Conservation (phyloP, 2,888 invertebrate species). For the Cheilosia impressa region DNA sequence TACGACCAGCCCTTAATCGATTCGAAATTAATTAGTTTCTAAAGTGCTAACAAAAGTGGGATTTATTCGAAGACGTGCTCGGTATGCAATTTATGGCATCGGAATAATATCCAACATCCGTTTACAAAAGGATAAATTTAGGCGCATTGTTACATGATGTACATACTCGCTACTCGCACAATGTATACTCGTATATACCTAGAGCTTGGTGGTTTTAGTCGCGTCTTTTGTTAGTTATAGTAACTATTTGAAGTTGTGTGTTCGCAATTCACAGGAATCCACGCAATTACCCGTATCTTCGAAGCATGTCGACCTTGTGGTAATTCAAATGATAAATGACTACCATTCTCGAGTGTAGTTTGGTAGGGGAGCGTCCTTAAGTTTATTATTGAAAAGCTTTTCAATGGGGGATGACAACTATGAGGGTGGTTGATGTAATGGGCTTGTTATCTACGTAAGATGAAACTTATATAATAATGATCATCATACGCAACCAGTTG, state of each 20-base stretch:
- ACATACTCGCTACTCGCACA: too few relatives aligned
- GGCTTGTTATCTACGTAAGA: constrained; percentile 32
- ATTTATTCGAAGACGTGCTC: neutral
- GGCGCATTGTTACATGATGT: neutral
- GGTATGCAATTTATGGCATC: neutral
- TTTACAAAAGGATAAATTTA: constrained; percentile 3
- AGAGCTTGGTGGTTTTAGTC: neutral
- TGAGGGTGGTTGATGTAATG: constrained; percentile 38
- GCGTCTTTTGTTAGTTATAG: neutral
- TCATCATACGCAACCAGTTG: constrained; percentile 60
- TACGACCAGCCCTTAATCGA: constrained; percentile 48
- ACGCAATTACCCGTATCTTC: neutral
- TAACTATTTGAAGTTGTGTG: neutral
- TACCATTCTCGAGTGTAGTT: constrained; percentile 14
- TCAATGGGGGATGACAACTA: constrained; percentile 15
- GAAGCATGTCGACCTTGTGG: neutral
- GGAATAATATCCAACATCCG: constrained; percentile 11
- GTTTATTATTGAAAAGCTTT: constrained; percentile 7
- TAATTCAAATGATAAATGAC: constrained; percentile 62
- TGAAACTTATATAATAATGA: constrained; percentile 52
- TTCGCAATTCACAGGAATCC: neutral
- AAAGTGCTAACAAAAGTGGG: constrained; percentile 12
- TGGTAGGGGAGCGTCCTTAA: neutral
- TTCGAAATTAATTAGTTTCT: constrained; percentile 57
- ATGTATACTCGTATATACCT: neutral